A percentile compares a stretch with the other conserved stretches of the same genome.
phyloP scores from a whole-genome alignment of 2,797 vertebrate species.

The Pygocentrus nattereri region DNA sequence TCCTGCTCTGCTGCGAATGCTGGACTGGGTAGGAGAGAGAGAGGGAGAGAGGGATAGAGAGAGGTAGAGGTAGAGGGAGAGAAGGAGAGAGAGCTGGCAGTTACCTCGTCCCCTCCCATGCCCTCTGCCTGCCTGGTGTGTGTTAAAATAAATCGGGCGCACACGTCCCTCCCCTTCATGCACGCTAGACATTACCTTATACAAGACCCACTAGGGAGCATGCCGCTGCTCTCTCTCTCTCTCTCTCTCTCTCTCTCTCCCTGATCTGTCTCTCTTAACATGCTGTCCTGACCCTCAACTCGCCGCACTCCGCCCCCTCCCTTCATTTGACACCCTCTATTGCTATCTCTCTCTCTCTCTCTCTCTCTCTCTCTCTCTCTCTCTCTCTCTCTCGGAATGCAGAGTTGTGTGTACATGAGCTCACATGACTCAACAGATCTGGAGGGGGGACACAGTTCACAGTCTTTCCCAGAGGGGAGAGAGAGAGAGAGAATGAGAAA shows the following conservation, averaged over 20 bases:
- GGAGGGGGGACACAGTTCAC: slow-evolving; percentile 78
- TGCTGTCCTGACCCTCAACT: slow-evolving; percentile 36
- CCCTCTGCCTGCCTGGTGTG: slow-evolving; percentile 69
- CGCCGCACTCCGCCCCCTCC: slow-evolving; percentile 63
- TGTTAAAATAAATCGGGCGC: slow-evolving; percentile 84
- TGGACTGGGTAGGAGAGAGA: slow-evolving; percentile 59
- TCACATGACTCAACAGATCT: slow-evolving; percentile 99
- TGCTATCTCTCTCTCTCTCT: background rate
- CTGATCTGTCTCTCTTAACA: slow-evolving; percentile 18
- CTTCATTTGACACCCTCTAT: slow-evolving; percentile 52
- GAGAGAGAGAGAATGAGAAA: slow-evolving; percentile 59
- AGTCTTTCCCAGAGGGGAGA: slow-evolving; percentile 85
- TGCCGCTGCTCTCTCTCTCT: slow-evolving; percentile 81
- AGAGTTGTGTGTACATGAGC: slow-evolving; percentile 93
- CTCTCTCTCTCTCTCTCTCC: slow-evolving; percentile 72
- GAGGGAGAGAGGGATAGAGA: slow-evolving; percentile 20
- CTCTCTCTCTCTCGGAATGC: slow-evolving; percentile 73
- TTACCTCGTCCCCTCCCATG: slow-evolving; percentile 59
- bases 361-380: slow-evolving; percentile 29
- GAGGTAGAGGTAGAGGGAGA: slow-evolving; percentile 33
- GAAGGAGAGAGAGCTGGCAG: slow-evolving; percentile 51
- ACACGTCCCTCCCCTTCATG: slow-evolving; percentile 82
- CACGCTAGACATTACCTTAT: slow-evolving; percentile 96
- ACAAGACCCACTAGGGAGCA: slow-evolving; percentile 86
- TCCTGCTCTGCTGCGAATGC: slow-evolving; percentile 59